Conservation (phyloP, 2,888 invertebrate genomes). For the Oxycera nigricornis region DNA sequence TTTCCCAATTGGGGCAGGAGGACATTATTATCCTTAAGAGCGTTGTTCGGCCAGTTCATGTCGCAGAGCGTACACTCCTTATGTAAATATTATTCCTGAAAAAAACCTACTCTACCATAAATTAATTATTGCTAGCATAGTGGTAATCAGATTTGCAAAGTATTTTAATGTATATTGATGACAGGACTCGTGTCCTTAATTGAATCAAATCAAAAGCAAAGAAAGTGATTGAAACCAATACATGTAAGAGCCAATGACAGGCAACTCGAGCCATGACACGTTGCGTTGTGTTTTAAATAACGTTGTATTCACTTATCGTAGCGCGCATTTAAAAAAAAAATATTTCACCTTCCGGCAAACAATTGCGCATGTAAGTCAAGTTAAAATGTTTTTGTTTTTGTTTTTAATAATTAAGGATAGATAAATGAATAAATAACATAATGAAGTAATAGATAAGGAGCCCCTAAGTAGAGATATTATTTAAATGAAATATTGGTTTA, state of each 20-base stretch:
- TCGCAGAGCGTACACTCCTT: not conserved
- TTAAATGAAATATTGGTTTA: slow-evolving; percentile 25
- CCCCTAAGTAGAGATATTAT: slow-evolving; percentile 21
- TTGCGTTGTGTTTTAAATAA: slow-evolving; percentile 39
- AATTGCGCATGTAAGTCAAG: too few relatives aligned
- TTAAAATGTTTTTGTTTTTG: not conserved
- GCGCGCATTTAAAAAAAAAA: not conserved
- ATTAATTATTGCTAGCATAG: not conserved
- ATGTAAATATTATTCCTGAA: slow-evolving; percentile 19
- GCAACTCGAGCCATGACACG: not conserved
- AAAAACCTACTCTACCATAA: not conserved
- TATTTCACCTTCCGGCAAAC: too few relatives aligned
- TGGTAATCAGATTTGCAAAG: not conserved
- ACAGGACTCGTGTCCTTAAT: slow-evolving; percentile 7
- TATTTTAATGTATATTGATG: not conserved
- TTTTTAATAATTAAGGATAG: not conserved
- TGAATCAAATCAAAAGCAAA: slow-evolving; percentile 3
- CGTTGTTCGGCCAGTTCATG: not conserved
- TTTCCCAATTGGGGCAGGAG: not conserved
- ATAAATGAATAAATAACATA: not conserved
- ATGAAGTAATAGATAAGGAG: slow-evolving; percentile 21
- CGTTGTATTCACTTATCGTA: slow-evolving; percentile 10
- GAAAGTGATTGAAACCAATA: slow-evolving; percentile 13
- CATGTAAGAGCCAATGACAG: slow-evolving; percentile 7
- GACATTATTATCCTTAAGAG: slow-evolving; percentile 8